A percentile compares a stretch with the other conserved stretches of the same genome.
phyloP scores from a whole-genome alignment of 2,113 vertebrate species.

The Pipra filicauda region DNA sequence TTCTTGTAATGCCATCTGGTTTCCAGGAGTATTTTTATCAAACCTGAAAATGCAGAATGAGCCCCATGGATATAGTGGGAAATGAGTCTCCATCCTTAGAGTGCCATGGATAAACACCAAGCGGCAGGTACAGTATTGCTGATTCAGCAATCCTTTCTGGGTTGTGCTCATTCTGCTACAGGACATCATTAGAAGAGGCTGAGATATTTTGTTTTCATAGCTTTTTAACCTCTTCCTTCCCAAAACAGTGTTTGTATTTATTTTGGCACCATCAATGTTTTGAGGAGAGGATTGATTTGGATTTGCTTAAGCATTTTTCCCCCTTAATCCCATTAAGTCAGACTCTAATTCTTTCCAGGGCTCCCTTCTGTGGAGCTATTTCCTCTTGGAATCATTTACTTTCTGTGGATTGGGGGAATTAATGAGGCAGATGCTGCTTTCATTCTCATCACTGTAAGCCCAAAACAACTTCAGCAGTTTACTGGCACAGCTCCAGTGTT shows the following conservation, averaged over 20 bases:
- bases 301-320: slow-evolving; percentile 56
- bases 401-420: slow-evolving; percentile 63
- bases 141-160: background rate
- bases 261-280: slow-evolving; percentile 43
- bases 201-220: slow-evolving; percentile 57
- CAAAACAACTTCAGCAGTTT: slow-evolving; percentile 55
- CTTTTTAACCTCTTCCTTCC: slow-evolving; percentile 76
- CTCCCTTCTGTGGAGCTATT: slow-evolving; percentile 67
- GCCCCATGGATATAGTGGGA: background rate
- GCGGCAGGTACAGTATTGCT: background rate
- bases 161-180: background rate
- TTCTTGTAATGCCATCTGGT: background rate
- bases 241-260: slow-evolving; percentile 64
- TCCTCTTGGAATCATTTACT: slow-evolving; percentile 69
- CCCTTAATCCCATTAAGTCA: slow-evolving; percentile 70
- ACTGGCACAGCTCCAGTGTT: background rate
- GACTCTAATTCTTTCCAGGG: slow-evolving; percentile 72
- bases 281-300: slow-evolving; percentile 48
- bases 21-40: background rate
- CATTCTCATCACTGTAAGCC: slow-evolving; percentile 56
- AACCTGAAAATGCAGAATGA: background rate
- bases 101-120: background rate
- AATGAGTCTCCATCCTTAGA: background rate
- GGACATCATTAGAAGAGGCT: slow-evolving; percentile 32
- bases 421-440: slow-evolving; percentile 59